Evolutionary conservation across 2,888 invertebrate species (phyloP).

Genomic region (Rhamnusium bicolor): DNA sequence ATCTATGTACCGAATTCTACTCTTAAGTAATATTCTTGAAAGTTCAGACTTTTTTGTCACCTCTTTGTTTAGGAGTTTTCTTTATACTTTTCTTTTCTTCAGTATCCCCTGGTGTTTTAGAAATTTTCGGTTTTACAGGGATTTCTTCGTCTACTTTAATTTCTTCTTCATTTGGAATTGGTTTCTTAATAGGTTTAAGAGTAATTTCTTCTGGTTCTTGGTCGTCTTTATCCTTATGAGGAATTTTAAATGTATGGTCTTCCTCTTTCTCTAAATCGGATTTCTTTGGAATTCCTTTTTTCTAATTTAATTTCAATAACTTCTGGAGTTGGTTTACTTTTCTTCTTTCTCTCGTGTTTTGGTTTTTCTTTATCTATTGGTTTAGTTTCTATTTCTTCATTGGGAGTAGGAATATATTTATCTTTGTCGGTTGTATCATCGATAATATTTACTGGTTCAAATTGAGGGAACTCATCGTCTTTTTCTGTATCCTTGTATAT

Average conservation of each 20-base stretch:
- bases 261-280: conserved; percentile 57
- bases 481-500: neutral
- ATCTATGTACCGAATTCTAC: conserved; percentile 63
- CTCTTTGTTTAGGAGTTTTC: conserved; percentile 41
- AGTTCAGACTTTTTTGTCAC: conserved; percentile 51
- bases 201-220: conserved; percentile 65
- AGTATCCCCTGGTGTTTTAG: conserved; percentile 52
- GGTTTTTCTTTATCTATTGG: conserved; percentile 24
- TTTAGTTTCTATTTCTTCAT: conserved; percentile 31
- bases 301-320: conserved; percentile 49
- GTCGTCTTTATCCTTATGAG: conserved; percentile 66
- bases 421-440: conserved; percentile 1
- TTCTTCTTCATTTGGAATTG: conserved; percentile 63
- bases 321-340: conserved; percentile 59
- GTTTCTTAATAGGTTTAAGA: conserved; percentile 63
- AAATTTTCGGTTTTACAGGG: conserved; percentile 57
- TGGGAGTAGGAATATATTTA: neutral
- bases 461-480: conserved; percentile 25
- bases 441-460: neutral
- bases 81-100: conserved; percentile 40
- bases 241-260: conserved; percentile 61
- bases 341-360: conserved; percentile 53
- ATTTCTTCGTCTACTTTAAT: conserved; percentile 65
- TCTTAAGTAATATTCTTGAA: conserved; percentile 64
- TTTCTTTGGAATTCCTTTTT: conserved; percentile 50